Conservation (phyloP, 2,113 vertebrate genomes). For the Oncorhynchus keta region DNA sequence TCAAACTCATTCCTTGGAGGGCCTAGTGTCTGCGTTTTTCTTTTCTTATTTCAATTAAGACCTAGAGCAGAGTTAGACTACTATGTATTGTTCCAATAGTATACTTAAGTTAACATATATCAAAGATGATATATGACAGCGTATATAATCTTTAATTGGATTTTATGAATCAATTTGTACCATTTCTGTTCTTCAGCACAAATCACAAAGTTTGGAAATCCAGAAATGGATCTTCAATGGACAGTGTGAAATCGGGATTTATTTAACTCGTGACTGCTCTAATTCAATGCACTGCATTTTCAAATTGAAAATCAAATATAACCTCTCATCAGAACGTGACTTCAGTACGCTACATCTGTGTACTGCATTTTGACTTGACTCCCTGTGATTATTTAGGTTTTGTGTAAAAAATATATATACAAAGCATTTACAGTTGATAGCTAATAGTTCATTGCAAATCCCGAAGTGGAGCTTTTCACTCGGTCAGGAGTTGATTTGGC, state of each 20-base stretch:
- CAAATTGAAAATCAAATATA: not conserved
- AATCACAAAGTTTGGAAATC: conserved; percentile 34
- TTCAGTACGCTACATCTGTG: not conserved
- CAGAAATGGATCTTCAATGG: conserved; percentile 44
- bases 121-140: too few species aligned
- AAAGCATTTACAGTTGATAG: conserved; percentile 56
- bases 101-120: not conserved
- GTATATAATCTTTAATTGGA: conserved; percentile 27
- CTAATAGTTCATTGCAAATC: conserved; percentile 31
- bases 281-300: not conserved
- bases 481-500: conserved; percentile 63
- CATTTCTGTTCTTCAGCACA: conserved; percentile 32
- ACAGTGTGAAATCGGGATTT: not conserved
- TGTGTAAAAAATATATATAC: conserved; percentile 47
- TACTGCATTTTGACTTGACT: not conserved
- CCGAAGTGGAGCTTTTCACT: conserved; percentile 53
- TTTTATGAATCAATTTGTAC: conserved; percentile 28
- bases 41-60: too few species aligned
- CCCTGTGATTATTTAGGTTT: conserved; percentile 12
- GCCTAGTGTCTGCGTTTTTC: too few species aligned
- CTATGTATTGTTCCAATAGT: too few species aligned
- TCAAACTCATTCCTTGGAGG: too few species aligned
- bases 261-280: not conserved
- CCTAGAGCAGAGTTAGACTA: too few species aligned
- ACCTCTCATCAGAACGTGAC: not conserved